Percentiles rank a stretch among this genome's conserved stretches.
Evolutionary conservation across 1,140 invertebrate species (phyloP).

Genomic region (Saccostrea glomerata): DNA sequence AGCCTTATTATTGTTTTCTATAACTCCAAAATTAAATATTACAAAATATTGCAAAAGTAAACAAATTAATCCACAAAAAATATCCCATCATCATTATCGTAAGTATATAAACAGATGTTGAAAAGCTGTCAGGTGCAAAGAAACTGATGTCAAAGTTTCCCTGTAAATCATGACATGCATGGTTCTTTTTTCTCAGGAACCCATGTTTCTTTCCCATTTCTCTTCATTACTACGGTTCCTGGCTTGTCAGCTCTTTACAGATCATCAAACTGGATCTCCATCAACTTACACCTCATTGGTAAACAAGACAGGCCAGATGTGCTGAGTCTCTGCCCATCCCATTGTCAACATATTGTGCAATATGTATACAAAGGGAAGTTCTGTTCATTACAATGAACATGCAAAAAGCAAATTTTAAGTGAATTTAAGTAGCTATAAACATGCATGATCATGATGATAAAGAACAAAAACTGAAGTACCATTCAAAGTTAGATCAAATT

Average conservation of each 20-base stretch:
- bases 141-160: not conserved
- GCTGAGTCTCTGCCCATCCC: not conserved
- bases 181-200: not conserved
- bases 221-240: conserved; percentile 16
- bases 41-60: too few relatives aligned
- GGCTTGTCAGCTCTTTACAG: not conserved
- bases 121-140: not conserved
- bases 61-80: too few relatives aligned
- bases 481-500: too few relatives aligned
- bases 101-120: not conserved
- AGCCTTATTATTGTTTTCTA: too few relatives aligned
- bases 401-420: not conserved
- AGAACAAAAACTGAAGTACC: not conserved
- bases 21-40: too few relatives aligned
- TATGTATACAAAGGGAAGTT: conserved; percentile 8
- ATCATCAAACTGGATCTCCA: not conserved
- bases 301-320: conserved; percentile 21
- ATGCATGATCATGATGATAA: not conserved
- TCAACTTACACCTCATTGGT: conserved; percentile 6
- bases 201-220: not conserved
- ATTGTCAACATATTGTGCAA: conserved; percentile 23
- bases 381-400: not conserved
- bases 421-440: not conserved
- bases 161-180: not conserved
- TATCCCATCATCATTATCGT: not conserved